Percentiles rank a stretch among this genome's conserved stretches.
Conservation (phyloP, 2,797 vertebrate genomes). For the Acanthiza pusilla region DNA sequence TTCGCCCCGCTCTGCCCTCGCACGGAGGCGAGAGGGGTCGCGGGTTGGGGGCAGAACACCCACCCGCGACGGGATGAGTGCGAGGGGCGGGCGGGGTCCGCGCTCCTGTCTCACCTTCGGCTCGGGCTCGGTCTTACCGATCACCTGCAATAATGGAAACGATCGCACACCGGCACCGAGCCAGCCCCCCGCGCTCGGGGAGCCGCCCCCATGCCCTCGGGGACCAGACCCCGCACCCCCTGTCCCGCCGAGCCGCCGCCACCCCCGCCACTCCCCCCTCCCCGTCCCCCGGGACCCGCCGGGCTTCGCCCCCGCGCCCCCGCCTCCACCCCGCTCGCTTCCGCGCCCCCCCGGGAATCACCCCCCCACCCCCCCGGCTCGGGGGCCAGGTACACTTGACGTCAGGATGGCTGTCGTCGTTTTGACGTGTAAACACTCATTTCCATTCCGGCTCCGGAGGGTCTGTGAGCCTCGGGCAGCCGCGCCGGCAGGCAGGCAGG, state of each 20-base stretch:
- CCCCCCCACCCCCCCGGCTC: slow-evolving; percentile 60
- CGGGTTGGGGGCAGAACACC: neutral
- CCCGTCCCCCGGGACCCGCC: too few relatives aligned
- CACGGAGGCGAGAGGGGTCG: neutral
- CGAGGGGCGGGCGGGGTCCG: neutral
- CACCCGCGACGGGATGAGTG: neutral
- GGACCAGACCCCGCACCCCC: neutral
- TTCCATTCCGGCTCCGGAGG: slow-evolving; percentile 70
- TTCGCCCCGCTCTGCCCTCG: neutral
- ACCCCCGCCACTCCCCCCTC: too few relatives aligned
- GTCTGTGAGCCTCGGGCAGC: slow-evolving; percentile 35
- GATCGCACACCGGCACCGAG: neutral
- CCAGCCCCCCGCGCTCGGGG: neutral
- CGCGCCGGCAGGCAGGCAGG: neutral
- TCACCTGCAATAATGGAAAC: neutral
- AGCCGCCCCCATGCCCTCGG: too few relatives aligned
- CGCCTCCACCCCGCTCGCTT: too few relatives aligned
- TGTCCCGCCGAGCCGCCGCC: neutral
- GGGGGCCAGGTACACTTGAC: slow-evolving; percentile 87
- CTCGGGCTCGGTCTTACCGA: neutral
- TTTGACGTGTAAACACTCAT: slow-evolving; percentile 86
- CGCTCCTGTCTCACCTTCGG: neutral
- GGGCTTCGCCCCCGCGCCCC: too few relatives aligned
- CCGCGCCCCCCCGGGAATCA: too few relatives aligned
- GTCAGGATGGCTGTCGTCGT: slow-evolving; percentile 86